A percentile compares a stretch with the other conserved stretches of the same genome.
Conservation (phyloP, 2,797 vertebrate genomes). For the Dendrocincla fuliginosa region DNA sequence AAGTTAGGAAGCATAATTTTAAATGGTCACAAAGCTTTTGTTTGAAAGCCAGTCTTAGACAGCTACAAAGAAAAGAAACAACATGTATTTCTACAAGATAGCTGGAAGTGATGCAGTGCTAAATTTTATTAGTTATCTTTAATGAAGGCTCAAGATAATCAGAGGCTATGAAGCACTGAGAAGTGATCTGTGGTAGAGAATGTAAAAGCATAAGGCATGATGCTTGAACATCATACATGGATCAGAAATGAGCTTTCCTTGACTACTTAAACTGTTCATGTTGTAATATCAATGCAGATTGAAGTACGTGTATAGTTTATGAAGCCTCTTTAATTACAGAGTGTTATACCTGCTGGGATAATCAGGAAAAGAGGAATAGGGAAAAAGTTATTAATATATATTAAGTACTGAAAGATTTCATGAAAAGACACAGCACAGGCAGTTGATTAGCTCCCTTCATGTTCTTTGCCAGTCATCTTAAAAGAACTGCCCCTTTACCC, state of each 20-base stretch:
- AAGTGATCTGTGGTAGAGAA: neutral
- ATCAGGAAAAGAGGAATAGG: neutral
- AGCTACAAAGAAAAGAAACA: neutral
- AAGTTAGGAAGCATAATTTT: neutral
- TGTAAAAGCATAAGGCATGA: neutral
- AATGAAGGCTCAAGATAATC: neutral
- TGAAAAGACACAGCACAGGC: neutral
- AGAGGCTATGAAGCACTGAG: neutral
- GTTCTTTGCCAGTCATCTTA: neutral
- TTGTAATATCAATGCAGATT: neutral
- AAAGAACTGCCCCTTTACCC: rapidly evolving
- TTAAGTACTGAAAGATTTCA: neutral
- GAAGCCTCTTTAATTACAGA: neutral
- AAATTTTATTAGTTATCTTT: neutral
- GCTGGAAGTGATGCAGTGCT: neutral
- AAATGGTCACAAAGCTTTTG: neutral
- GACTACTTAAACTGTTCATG: neutral
- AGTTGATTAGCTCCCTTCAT: neutral
- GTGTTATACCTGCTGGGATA: neutral
- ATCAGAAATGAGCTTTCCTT: neutral
- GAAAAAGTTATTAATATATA: neutral
- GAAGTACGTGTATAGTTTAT: neutral
- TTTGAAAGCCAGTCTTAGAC: neutral
- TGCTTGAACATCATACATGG: neutral
- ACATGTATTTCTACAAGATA: neutral